Conservation (phyloP, 2,113 vertebrate genomes). For the Cynopterus brachyotis region DNA sequence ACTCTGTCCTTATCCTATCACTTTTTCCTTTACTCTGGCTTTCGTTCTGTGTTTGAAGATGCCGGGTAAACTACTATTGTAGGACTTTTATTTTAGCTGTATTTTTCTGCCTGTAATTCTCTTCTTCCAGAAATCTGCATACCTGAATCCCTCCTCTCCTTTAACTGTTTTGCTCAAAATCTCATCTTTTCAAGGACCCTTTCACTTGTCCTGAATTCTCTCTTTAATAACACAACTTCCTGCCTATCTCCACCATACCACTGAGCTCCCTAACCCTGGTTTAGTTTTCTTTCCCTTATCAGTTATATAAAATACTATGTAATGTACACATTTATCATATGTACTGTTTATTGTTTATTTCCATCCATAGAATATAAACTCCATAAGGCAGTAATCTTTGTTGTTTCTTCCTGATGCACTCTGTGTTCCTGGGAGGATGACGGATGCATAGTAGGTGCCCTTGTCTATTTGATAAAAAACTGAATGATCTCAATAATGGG, state of each 20-base stretch:
- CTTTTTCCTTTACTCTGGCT: neutral
- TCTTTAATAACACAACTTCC: neutral
- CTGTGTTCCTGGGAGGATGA: neutral
- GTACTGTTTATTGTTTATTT: neutral
- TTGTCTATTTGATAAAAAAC: neutral
- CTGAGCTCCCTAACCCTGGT: neutral
- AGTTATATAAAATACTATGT: neutral
- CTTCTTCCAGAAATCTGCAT: neutral
- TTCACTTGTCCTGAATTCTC: neutral
- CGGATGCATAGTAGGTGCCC: neutral
- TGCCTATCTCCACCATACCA: neutral
- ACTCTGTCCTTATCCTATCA: neutral
- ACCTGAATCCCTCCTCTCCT: neutral
- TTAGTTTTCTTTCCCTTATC: neutral
- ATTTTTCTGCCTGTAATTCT: neutral
- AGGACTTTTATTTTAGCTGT: neutral
- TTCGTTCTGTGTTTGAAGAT: neutral
- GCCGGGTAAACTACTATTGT: neutral
- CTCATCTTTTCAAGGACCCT: neutral
- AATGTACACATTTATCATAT: neutral
- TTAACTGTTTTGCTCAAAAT: neutral
- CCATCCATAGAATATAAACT: neutral
- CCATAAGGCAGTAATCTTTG: neutral
- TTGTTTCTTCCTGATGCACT: neutral
- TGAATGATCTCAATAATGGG: neutral